phyloP scores from a whole-genome alignment of 2,888 invertebrate species.

The Spodoptera picta region DNA sequence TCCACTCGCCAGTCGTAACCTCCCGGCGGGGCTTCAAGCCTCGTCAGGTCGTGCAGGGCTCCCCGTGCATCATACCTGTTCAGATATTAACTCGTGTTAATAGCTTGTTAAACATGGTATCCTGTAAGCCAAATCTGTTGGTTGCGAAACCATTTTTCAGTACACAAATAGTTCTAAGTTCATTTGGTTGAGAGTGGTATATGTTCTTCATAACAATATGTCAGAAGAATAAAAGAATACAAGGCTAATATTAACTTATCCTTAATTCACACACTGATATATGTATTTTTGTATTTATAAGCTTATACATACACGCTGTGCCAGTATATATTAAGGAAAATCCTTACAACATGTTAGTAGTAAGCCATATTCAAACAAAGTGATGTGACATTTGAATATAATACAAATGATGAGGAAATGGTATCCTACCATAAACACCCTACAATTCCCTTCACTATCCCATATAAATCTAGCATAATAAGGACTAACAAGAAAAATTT shows the following conservation, averaged over 20 bases:
- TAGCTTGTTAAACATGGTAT: slow-evolving; percentile 8
- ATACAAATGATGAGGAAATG: slow-evolving; percentile 37
- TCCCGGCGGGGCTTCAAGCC: slow-evolving; percentile 94
- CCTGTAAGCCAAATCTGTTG: slow-evolving; percentile 31
- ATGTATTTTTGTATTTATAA: background rate
- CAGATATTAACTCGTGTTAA: slow-evolving; percentile 61
- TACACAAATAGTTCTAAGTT: slow-evolving; percentile 1
- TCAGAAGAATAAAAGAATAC: background rate
- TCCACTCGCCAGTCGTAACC: slow-evolving; percentile 90
- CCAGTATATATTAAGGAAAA: too few species aligned
- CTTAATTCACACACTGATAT: background rate
- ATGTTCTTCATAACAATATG: slow-evolving; percentile 3
- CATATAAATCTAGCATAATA: slow-evolving; percentile 27
- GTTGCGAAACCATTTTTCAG: slow-evolving; percentile 14
- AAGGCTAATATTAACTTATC: too few species aligned
- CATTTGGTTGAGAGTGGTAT: background rate
- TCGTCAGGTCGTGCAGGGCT: slow-evolving; percentile 94
- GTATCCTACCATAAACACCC: slow-evolving; percentile 18
- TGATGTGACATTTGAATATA: slow-evolving; percentile 24
- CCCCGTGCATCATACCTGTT: slow-evolving; percentile 98
- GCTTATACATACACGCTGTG: too few species aligned
- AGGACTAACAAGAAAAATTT: slow-evolving; percentile 15
- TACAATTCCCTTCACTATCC: slow-evolving; percentile 9
- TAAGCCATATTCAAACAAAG: slow-evolving; percentile 36
- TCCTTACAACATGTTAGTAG: slow-evolving; percentile 30